Base-by-base conservation (phyloP, 2,113 vertebrate species). In the Semicossyphus pulcher region DNA sequence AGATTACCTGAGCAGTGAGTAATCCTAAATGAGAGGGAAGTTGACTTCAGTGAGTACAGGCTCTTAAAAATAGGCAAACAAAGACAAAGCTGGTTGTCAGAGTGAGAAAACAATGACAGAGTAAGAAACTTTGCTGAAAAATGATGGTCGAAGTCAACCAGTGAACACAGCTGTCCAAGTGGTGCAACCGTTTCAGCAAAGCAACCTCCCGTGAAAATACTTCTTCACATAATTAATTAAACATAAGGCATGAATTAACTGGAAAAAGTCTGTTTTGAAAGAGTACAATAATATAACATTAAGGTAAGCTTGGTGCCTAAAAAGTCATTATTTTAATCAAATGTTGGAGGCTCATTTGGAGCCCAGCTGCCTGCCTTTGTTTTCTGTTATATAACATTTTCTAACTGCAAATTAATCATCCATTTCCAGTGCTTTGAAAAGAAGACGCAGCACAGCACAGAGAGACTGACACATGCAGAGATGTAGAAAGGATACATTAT, bases 1-100 rank as follows among this genome's bases (percentile, higher is more conserved):
- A 80, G 78, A 80, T 72, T 66, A 36, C 21, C 61, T 72, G 52
- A 34, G 11, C 47, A n/a, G 54, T 9, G 29, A 67, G 37, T 54
- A 86, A 80, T 70, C 56, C 37, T 3, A 45, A 52, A 80, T 56
- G 47, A 61, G 36, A 72, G 42, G 57, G 7, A 32, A n/a, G n/a
- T n/a, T n/a, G n/a, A n/a, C n/a, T n/a, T n/a, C n/a, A n/a, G n/a
- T n/a, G n/a, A n/a, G n/a, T n/a, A n/a, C n/a, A n/a, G n/a, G 23
- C 7, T 7, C 10, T 23, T 32, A 72, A 72, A 60, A 53, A 15
- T 49, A 72, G 37, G 76, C 16, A 39, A 18, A 44, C 10, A 45
- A 7, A 28, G 21, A 21, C 5, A 18, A 16, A 77, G 10, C 0
- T 12, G 1, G 10, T 15, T 53, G n/a, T 4, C 39, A 1, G 7